Evolutionary conservation across 2,797 vertebrate genomes (phyloP), one percentile per base, ranked within the genome.

Genomic region (Erithacus rubecula): DNA sequence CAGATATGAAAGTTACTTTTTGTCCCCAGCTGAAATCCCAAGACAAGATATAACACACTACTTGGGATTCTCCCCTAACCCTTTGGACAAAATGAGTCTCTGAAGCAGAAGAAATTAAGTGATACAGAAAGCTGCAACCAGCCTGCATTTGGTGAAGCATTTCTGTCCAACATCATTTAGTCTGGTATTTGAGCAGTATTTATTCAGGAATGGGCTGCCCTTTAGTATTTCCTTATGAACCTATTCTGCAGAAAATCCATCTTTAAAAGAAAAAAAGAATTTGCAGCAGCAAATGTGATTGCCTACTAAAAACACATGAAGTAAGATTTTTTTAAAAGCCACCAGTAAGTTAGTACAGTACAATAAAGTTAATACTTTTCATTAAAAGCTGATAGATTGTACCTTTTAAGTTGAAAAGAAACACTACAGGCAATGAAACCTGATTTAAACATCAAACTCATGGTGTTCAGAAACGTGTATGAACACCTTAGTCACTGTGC

Each of bases 91-190:
- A 81, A 58, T 59, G 34, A 58, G 8, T 15, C 47, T 59, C 70
- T 49, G 47, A 76, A 86, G 90, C 24, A 81, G 53, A 84, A 59
- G 11, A 83, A 88, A 71, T 58, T 18, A 86, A 41, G 51, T 24
- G 5, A 77, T 5, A 37, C 12, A 75, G 60, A 80, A 72, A 91
- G 59, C 65, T 63, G 41, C 27, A 53, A 65, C 20, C 29, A 24
- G 41, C 15, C 39, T 91, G 70, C 62, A 55, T 63, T 76, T 88
- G 70, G 51, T 65, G 15, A 52, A 91, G 76, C 46, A 15, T 32
- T 67, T 83, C 27, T 51, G 30, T 32, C 18, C 65, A 82, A 72
- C 46, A 87, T 21, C 15, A 95, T 27, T 43, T 83, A 62, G 68
- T 36, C 62, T 75, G 53, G 37, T 79, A 39, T 81, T 36, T 22